phyloP scores from a whole-genome alignment of 1,140 invertebrate genomes.

The Eciton burchellii region DNA sequence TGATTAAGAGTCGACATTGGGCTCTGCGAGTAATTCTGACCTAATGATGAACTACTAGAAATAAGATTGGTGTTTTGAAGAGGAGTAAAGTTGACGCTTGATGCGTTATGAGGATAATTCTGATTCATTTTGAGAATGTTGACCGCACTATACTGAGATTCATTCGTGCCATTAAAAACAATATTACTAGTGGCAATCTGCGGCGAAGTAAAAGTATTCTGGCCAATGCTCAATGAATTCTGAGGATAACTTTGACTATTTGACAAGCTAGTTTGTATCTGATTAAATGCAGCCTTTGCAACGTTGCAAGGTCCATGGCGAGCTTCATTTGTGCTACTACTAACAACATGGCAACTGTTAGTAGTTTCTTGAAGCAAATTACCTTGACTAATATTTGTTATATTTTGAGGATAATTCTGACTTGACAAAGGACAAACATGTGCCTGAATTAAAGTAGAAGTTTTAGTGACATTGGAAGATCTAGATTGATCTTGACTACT shows the following conservation, averaged over 20 bases:
- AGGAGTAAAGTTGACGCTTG: background rate
- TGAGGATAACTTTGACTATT: slow-evolving; percentile 11
- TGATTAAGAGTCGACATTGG: background rate
- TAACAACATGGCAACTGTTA: too few species aligned
- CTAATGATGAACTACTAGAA: slow-evolving; percentile 13
- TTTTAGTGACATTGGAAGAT: slow-evolving; percentile 13
- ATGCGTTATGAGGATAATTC: slow-evolving; percentile 11
- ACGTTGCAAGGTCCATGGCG: slow-evolving; percentile 22
- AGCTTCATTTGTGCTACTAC: background rate
- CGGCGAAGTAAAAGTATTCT: slow-evolving; percentile 37
- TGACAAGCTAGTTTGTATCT: slow-evolving; percentile 18
- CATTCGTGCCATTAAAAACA: slow-evolving; percentile 9
- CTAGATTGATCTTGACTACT: slow-evolving; percentile 20
- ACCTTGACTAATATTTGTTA: slow-evolving; percentile 6
- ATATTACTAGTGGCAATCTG: slow-evolving; percentile 52
- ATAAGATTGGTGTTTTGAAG: slow-evolving; percentile 15
- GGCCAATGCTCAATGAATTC: slow-evolving; percentile 23
- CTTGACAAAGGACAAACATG: background rate
- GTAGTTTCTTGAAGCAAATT: slow-evolving; percentile 52
- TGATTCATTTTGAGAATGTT: slow-evolving; percentile 44
- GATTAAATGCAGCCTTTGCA: background rate
- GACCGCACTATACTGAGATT: background rate
- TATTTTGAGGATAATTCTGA: slow-evolving; percentile 21
- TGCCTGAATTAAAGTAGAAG: slow-evolving; percentile 1
- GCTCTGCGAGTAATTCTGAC: slow-evolving; percentile 60